Conservation (phyloP, 1,140 invertebrate genomes). For the Brachionus koreanus region DNA sequence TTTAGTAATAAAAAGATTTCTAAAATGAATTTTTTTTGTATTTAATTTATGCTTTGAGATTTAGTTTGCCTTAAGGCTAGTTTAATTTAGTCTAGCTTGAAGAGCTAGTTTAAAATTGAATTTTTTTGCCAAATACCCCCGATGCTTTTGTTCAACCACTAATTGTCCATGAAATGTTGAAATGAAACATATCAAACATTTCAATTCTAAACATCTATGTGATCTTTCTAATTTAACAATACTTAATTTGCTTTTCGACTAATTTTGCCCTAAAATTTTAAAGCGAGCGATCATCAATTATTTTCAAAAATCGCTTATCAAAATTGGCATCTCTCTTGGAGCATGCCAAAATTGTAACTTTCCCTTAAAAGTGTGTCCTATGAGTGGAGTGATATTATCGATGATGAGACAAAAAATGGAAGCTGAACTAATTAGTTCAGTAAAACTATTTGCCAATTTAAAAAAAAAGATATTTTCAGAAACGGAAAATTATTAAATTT, state of each 20-base stretch:
- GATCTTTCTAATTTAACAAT: background rate
- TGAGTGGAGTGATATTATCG: background rate
- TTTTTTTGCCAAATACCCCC: background rate
- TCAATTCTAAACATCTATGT: background rate
- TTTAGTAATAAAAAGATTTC: background rate
- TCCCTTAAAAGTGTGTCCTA: background rate
- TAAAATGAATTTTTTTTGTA: background rate
- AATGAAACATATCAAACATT: background rate
- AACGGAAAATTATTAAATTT: no score
- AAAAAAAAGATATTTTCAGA: no score
- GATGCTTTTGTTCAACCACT: background rate
- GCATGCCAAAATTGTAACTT: background rate
- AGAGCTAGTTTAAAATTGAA: conserved; percentile 7
- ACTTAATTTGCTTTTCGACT: background rate
- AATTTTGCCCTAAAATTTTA: background rate
- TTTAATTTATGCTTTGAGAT: background rate
- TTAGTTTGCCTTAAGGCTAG: background rate
- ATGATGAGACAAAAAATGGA: no score
- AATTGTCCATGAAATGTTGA: background rate
- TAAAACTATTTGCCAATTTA: no score
- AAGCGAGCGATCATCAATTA: background rate
- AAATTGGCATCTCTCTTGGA: background rate
- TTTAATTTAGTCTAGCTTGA: background rate
- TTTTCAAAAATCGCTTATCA: background rate
- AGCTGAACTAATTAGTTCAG: no score